These are phyloP conservation scores for Leptinotarsa peninsularis DNA, from an alignment of 2,888 invertebrate species.

Conservation along the genomic window DNA sequence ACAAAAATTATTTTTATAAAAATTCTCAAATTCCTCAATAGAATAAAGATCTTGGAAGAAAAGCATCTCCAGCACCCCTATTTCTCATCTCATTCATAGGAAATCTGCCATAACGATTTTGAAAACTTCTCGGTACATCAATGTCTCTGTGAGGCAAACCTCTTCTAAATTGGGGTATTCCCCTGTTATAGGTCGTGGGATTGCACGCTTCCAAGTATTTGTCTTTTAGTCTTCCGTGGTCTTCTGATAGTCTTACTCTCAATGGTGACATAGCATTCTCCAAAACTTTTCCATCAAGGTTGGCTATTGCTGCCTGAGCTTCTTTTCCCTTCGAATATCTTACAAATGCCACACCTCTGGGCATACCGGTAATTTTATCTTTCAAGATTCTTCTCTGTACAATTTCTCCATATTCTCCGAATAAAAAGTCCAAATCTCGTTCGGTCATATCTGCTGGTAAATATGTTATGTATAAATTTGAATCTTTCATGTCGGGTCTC, in stretches of 20 bases:
- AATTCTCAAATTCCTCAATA: constrained; percentile 47
- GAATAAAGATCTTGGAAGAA: constrained; percentile 60
- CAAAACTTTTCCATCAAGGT: constrained; percentile 86
- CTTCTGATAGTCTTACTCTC: constrained; percentile 82
- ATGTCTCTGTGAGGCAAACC: constrained; percentile 53
- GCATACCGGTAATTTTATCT: constrained; percentile 88
- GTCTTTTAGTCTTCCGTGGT: constrained; percentile 86
- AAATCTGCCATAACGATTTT: constrained; percentile 49
- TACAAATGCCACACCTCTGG: constrained; percentile 92
- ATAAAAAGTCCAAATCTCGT: constrained; percentile 85
- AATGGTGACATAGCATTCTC: constrained; percentile 87
- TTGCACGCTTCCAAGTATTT: constrained; percentile 65
- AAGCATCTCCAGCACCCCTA: constrained; percentile 62
- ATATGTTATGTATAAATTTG: constrained; percentile 94
- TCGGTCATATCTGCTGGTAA: constrained; percentile 88
- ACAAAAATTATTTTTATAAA: constrained; percentile 36
- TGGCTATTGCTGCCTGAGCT: constrained; percentile 89
- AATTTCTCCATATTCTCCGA: constrained; percentile 89
- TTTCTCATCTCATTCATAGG: constrained; percentile 54
- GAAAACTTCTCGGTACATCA: constrained; percentile 51
- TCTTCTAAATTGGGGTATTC: constrained; percentile 52
- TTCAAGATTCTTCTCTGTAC: constrained; percentile 92
- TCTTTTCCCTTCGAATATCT: constrained; percentile 89
- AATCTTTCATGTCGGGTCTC: constrained; percentile 91
- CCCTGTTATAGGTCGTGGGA: constrained; percentile 57